Conservation (phyloP, 2,797 vertebrate species). For the Sebastes steindachneri region DNA sequence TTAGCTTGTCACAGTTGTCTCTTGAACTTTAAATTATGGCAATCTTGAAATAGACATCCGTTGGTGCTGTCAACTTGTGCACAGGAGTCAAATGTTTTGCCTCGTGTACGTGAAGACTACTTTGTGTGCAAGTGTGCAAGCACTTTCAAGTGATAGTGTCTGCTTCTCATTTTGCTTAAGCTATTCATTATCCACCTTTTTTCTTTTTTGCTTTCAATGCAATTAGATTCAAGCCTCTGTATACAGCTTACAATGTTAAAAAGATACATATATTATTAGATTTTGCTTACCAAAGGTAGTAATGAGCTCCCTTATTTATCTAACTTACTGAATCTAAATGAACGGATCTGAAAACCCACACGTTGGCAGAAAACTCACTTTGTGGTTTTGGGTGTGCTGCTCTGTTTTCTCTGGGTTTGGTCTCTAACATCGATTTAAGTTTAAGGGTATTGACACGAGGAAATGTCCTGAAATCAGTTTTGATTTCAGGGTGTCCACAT, state of each 20-base stretch:
- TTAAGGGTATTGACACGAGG: slow-evolving; percentile 69
- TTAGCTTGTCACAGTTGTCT: slow-evolving; percentile 43
- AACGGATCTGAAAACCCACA: slow-evolving; percentile 31
- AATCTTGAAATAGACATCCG: slow-evolving; percentile 71
- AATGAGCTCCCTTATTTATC: background rate
- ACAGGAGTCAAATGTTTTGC: slow-evolving; percentile 58
- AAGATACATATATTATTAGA: background rate
- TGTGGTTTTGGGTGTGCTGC: slow-evolving; percentile 54
- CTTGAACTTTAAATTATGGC: slow-evolving; percentile 46
- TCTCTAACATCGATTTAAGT: slow-evolving; percentile 71
- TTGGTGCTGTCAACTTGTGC: slow-evolving; percentile 44
- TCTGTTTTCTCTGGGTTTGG: slow-evolving; percentile 75
- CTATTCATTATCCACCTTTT: background rate
- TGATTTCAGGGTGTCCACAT: slow-evolving; percentile 67
- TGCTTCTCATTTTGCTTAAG: slow-evolving; percentile 37
- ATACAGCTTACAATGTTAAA: background rate
- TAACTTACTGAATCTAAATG: background rate
- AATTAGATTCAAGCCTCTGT: background rate
- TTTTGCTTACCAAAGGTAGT: background rate
- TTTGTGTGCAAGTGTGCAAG: slow-evolving; percentile 47
- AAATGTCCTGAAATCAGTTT: slow-evolving; percentile 78
- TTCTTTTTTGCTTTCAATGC: background rate
- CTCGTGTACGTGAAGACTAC: slow-evolving; percentile 21
- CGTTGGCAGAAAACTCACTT: slow-evolving; percentile 29
- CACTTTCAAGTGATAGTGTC: slow-evolving; percentile 41